Evolutionary conservation across 1,140 invertebrate genomes (phyloP).

Genomic region (Pogonomyrmex barbatus): DNA sequence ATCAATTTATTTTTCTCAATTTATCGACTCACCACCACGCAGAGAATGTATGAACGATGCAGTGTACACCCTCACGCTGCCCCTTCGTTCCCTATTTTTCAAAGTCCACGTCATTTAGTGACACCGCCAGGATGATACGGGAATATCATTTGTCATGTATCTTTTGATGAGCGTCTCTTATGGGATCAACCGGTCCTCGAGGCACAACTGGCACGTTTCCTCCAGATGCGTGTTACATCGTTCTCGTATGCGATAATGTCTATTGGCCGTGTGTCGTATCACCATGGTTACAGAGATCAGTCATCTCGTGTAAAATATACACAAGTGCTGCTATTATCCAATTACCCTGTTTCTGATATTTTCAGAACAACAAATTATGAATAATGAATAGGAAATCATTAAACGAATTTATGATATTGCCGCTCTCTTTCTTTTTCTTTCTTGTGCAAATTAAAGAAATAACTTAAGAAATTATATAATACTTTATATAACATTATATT

Average conservation of each 20-base stretch:
- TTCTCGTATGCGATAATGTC: constrained; percentile 13
- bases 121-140: not conserved
- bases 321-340: not conserved
- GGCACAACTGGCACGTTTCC: not conserved
- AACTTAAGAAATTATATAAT: not conserved
- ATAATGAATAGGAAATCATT: not conserved
- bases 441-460: not conserved
- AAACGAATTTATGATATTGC: not conserved
- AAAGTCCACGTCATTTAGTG: not conserved
- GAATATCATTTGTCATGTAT: constrained; percentile 39
- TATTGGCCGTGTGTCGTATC: constrained; percentile 6
- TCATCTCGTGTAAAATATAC: constrained; percentile 5
- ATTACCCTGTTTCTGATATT: not conserved
- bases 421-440: not conserved
- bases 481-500: no score
- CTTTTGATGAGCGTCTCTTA: constrained; percentile 17
- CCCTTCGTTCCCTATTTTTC: not conserved
- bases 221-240: not conserved
- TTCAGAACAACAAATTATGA: not conserved
- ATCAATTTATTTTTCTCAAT: not conserved
- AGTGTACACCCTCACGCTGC: not conserved
- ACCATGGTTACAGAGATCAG: constrained; percentile 27
- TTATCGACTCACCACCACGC: not conserved
- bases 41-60: not conserved
- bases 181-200: constrained; percentile 2